Evolutionary conservation across 2,888 invertebrate species (phyloP), one percentile per base, ranked within the genome.

Genomic region (Merodon equestris): DNA sequence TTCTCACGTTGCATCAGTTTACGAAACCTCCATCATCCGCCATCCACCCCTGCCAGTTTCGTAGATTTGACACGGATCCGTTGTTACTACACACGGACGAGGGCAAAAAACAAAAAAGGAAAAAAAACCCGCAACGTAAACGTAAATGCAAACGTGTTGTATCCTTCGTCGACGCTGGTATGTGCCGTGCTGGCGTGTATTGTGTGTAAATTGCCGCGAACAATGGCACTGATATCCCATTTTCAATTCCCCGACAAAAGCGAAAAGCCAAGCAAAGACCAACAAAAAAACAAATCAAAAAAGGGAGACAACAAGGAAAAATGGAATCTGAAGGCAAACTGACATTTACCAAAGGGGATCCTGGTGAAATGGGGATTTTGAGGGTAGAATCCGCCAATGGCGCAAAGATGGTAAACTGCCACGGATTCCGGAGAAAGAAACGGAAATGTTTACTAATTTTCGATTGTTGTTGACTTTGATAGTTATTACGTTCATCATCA

Each of bases 1-100:
- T 44, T 64, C 73, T 79, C 77, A 79, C 77, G 77, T 79, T 79
- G 73, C 67, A 73, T 68, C 73, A 79, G 73, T 79, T 79, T 79
- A 51, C 51, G 12, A 48, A 50, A 53, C 18, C 53, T 14, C 14
- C 47, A 36, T 27, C 51, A 34, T 67, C 38, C n/a, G 34, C 51
- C 17, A 17, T 64, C 48, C 27, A 14, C 42, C 17, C 7, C 27
- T n/a, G n/a, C n/a, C n/a, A n/a, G n/a, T n/a, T n/a, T 27, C 27
- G 7, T 7, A 27, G 27, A 2, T 27, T 51, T 54, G 18, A 47
- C 15, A 54, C 4, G 27, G 27, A 27, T 27, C 17, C 56, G 4
- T 14, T 13, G n/a, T 34, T 38, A 17, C 14, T 27, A 15, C 18
- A 38, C 42, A 60, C n/a, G n/a, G n/a, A n/a, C n/a, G 48, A 27